A percentile compares a stretch with the other conserved stretches of the same genome.
phyloP scores from a whole-genome alignment of 30 jellyfish, hydroid and myxozoan species.

The Cassiopea xamachana region DNA sequence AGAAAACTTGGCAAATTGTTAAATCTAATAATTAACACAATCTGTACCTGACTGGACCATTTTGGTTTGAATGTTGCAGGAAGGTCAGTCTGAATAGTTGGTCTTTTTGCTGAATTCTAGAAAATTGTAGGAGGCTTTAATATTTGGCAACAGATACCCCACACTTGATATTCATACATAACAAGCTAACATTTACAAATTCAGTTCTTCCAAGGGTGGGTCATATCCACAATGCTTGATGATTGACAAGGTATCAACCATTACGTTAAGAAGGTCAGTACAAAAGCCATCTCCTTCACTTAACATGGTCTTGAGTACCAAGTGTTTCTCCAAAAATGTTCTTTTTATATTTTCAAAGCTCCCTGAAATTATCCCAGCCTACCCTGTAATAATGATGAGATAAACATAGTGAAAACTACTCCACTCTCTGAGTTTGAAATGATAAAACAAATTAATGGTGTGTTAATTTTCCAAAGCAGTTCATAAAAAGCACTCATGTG shows the following conservation, averaged over 20 bases:
- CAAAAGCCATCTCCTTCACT: not conserved
- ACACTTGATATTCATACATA: not conserved
- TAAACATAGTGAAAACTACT: too few species aligned
- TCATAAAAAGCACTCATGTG: not conserved
- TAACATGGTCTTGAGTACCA: not conserved
- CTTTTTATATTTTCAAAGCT: too few species aligned
- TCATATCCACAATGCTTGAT: not conserved
- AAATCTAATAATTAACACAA: not conserved
- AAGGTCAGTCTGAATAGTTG: conserved; percentile 34
- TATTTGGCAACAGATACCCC: not conserved
- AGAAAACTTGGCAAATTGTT: too few species aligned
- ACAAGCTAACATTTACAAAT: not conserved
- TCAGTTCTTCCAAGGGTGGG: not conserved
- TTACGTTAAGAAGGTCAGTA: not conserved
- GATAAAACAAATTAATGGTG: too few species aligned
- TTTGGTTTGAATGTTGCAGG: conserved; percentile 34
- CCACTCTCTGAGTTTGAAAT: too few species aligned
- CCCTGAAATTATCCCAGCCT: too few species aligned
- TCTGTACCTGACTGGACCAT: conserved; percentile 21
- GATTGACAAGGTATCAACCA: not conserved
- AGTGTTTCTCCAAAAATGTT: too few species aligned
- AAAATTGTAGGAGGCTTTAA: not conserved
- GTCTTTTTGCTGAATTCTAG: conserved; percentile 25
- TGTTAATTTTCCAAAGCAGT: not conserved
- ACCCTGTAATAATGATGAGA: too few species aligned